Evolutionary conservation across 2,113 vertebrate species (phyloP).

Genomic region (Oophaga pumilio): DNA sequence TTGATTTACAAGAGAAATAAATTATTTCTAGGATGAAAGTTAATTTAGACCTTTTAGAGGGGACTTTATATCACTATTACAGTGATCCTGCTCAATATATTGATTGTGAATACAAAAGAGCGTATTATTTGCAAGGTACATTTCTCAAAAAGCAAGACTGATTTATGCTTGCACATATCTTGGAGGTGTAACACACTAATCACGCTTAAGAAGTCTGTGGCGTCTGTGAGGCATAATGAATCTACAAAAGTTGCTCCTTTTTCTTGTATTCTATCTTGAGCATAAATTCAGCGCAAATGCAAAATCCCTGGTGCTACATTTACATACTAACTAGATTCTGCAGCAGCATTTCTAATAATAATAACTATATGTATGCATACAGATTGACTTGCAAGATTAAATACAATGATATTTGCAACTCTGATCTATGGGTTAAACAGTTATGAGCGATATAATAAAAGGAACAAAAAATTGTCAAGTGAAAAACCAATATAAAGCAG

Average conservation of each 20-base stretch:
- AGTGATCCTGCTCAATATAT: conserved; percentile 48
- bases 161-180: conserved; percentile 8
- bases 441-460: neutral
- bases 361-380: neutral
- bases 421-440: neutral
- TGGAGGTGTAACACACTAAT: conserved; percentile 22
- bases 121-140: conserved; percentile 35
- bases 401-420: neutral
- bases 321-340: conserved; percentile 32
- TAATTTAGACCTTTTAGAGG: conserved; percentile 41
- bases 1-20: conserved; percentile 41
- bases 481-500: neutral
- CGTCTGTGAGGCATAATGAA: conserved; percentile 5
- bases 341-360: neutral
- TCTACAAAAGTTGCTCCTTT: conserved; percentile 16
- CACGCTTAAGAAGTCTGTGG: conserved; percentile 18
- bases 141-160: conserved; percentile 40
- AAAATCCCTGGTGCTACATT: neutral
- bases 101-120: conserved; percentile 55
- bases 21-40: conserved; percentile 49
- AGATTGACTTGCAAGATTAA: neutral
- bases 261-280: neutral
- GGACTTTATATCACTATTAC: conserved; percentile 44
- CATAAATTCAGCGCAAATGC: conserved; percentile 14
- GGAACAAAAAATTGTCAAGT: neutral